phyloP scores from a whole-genome alignment of 2,888 invertebrate genomes.

The Parnassius orleans region DNA sequence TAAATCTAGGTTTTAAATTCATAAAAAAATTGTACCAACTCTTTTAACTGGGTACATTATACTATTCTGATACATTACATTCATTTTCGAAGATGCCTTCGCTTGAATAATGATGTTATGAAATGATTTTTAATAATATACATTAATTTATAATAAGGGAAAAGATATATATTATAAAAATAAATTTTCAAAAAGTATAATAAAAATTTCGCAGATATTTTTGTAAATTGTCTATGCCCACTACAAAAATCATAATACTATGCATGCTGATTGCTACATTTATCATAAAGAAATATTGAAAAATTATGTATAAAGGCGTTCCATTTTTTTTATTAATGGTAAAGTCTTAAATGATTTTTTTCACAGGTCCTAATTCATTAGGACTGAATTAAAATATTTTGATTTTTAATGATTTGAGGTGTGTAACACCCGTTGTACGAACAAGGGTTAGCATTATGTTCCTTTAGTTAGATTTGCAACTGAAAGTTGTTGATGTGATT shows the following conservation, averaged over 20 bases:
- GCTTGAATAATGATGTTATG: too few relatives aligned
- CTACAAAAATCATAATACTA: conserved; percentile 14
- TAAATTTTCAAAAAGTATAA: too few relatives aligned
- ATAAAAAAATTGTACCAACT: too few relatives aligned
- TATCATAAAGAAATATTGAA: too few relatives aligned
- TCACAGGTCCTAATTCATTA: conserved; percentile 21
- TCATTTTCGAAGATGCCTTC: too few relatives aligned
- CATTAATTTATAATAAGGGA: too few relatives aligned
- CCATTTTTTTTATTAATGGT: background rate
- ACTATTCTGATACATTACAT: too few relatives aligned
- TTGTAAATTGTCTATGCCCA: conserved; percentile 18
- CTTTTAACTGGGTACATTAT: too few relatives aligned
- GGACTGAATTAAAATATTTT: conserved; percentile 22
- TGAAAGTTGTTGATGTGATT: conserved; percentile 79
- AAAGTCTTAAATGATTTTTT: conserved; percentile 1
- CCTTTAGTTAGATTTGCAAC: conserved; percentile 65
- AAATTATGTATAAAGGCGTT: too few relatives aligned
- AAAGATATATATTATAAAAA: too few relatives aligned
- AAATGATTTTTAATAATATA: too few relatives aligned
- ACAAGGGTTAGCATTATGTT: conserved; percentile 42
- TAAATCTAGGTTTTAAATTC: too few relatives aligned
- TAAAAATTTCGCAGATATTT: conserved; percentile 9
- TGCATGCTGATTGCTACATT: background rate
- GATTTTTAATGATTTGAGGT: conserved; percentile 39
- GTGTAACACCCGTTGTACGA: conserved; percentile 42